These are phyloP conservation scores for Pterobdella sp. DNA, from an alignment of 2,888 invertebrate species.

Conservation along the genomic window DNA sequence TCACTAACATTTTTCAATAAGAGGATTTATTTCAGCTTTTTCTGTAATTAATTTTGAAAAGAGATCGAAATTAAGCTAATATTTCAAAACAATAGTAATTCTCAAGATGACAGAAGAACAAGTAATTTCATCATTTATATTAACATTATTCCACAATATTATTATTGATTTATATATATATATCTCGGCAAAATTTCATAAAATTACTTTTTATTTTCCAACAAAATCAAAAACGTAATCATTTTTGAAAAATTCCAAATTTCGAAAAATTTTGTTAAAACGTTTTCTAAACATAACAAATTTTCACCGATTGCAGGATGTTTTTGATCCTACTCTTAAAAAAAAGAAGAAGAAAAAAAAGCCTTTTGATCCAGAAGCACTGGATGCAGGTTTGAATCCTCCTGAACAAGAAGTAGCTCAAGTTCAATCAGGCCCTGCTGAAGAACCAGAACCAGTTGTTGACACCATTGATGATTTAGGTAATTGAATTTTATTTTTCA, in stretches of 20 bases:
- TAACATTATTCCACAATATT: no score
- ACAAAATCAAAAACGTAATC: no score
- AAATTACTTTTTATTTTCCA: no score
- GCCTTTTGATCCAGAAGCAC: slow-evolving; percentile 77
- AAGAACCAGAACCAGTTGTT: slow-evolving; percentile 34
- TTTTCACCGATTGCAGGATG: slow-evolving; percentile 57
- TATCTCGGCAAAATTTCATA: no score
- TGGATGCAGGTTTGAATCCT: slow-evolving; percentile 51
- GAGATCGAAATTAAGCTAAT: neutral
- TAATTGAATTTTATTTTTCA: neutral
- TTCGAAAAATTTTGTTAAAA: no score
- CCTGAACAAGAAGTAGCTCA: slow-evolving; percentile 11
- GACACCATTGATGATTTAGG: slow-evolving; percentile 12
- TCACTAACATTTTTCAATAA: neutral
- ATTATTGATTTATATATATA: no score
- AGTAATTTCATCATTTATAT: neutral
- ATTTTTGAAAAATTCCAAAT: no score
- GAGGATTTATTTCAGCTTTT: neutral
- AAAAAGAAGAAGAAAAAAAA: slow-evolving; percentile 95
- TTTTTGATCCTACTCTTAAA: slow-evolving; percentile 79
- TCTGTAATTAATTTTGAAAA: no score
- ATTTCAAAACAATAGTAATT: neutral
- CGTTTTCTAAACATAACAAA: no score
- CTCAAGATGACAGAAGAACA: slow-evolving; percentile 7
- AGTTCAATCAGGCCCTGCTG: slow-evolving; percentile 29